Base-by-base conservation (phyloP, 1,140 invertebrate species). In the Pararge aegeria region DNA sequence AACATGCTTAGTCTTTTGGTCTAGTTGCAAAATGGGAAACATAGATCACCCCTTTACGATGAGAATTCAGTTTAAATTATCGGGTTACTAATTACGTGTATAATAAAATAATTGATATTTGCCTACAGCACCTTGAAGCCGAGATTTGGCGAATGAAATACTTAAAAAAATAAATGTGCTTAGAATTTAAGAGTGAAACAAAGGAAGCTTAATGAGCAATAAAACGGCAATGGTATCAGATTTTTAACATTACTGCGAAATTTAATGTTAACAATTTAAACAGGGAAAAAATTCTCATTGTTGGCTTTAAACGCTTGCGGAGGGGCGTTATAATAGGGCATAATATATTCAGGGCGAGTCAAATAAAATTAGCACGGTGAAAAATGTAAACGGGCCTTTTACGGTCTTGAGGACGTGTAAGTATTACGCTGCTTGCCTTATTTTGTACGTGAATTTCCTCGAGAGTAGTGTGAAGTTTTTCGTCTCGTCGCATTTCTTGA, bases 291-390 rank as follows among this genome's bases (percentile, higher is more conserved):
- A 74, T 69, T 61, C 71, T 82, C 78, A 83, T 84, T 85, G 80
- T 80, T 85, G 73, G 78, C 80, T 76, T 86, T 87, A 86, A 87
- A 78, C 75, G 78, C 68, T 74, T 70, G 75, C 68, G 68, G 73
- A 80, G 80, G 80, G 78, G 67, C 68, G 79, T 80, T 80, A 85
- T 88, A 86, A 88, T 87, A 83, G 80, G 78, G 68, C 73, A 87
- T 87, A 85, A 87, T 89, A 87, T 86, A 89, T 89, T 87, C 84
- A 86, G 77, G 80, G 68, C 63, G 81, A 86, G 86, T 85, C 80
- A 89, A 87, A 89, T 87, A 87, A 89, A 89, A 89, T 89, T 86
- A 89, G 86, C 78, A 87, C 82, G 83, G 75, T 87, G 79, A 89
- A 89, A 89, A 87, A 89, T 89, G 83, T 89, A 85, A 87, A 84